These are phyloP conservation scores for Nothoprocta pentlandii DNA, from an alignment of 2,113 vertebrate species.

Conservation along the genomic window DNA sequence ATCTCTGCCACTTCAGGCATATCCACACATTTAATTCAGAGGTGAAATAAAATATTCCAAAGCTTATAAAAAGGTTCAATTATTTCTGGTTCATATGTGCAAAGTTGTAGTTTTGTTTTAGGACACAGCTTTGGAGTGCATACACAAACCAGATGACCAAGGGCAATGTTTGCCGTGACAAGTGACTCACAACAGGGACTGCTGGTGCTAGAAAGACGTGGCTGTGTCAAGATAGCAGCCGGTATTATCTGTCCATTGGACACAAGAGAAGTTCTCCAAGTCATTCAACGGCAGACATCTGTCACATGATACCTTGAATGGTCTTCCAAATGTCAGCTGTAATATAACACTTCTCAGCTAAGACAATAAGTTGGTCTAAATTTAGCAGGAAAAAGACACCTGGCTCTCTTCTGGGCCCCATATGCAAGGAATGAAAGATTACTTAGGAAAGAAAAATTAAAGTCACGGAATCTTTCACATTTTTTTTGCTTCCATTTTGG, in stretches of 20 bases:
- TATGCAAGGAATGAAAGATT: slow-evolving; percentile 39
- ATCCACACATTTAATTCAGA: background rate
- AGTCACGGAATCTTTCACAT: slow-evolving; percentile 79
- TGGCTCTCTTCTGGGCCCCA: slow-evolving; percentile 49
- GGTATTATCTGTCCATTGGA: slow-evolving; percentile 1
- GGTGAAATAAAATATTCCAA: background rate
- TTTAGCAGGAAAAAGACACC: slow-evolving; percentile 72
- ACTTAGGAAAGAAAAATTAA: background rate
- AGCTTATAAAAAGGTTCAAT: background rate
- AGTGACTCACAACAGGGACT: background rate
- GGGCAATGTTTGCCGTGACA: background rate
- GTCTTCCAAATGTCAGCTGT: slow-evolving; percentile 53
- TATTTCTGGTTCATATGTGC: background rate
- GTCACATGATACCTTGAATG: slow-evolving; percentile 17
- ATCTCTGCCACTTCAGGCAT: background rate
- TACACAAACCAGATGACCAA: background rate
- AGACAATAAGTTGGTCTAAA: slow-evolving; percentile 68
- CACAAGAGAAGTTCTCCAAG: background rate
- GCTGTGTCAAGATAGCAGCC: background rate
- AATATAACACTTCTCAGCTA: slow-evolving; percentile 49
- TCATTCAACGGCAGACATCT: background rate
- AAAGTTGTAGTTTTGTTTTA: background rate
- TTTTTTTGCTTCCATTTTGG: slow-evolving; percentile 72
- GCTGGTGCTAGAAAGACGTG: background rate
- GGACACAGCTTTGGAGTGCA: background rate